phyloP scores from a whole-genome alignment of 1,140 invertebrate genomes.

The Xylocopa sonorina region DNA sequence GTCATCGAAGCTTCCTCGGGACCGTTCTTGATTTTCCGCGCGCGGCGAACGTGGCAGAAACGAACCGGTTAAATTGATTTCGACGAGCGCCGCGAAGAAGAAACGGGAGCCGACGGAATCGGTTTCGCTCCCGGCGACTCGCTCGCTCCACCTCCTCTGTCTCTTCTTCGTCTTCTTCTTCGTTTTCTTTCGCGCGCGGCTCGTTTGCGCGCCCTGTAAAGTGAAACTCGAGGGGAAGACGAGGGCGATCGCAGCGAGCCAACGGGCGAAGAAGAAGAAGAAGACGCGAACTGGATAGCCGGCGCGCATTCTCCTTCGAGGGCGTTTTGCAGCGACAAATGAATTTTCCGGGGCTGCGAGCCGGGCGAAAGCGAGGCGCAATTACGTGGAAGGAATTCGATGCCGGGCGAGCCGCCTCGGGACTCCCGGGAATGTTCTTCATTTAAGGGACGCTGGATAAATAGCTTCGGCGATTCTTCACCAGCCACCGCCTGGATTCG shows the following conservation, averaged over 20 bases:
- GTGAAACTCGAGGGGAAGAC: slow-evolving; percentile 3
- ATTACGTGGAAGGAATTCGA: slow-evolving; percentile 16
- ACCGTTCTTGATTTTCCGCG: not conserved
- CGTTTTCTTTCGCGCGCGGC: not conserved
- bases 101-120: not conserved
- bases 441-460: not conserved
- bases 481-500: no score
- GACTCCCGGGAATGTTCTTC: not conserved
- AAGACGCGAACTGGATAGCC: not conserved
- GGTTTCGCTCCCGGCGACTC: not conserved
- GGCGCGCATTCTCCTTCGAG: not conserved
- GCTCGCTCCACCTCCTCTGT: no score
- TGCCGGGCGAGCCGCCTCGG: not conserved
- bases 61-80: slow-evolving; percentile 1
- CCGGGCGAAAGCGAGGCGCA: not conserved
- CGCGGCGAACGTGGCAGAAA: not conserved
- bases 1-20: not conserved
- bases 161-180: no score
- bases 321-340: not conserved
- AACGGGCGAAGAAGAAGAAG: not conserved
- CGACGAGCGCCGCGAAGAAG: not conserved
- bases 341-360: slow-evolving; percentile 11
- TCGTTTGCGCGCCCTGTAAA: not conserved
- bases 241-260: no score
- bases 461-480: slow-evolving; percentile 5